Evolutionary conservation across 2,797 vertebrate genomes (phyloP).

Genomic region (Enteromius radiatus): DNA sequence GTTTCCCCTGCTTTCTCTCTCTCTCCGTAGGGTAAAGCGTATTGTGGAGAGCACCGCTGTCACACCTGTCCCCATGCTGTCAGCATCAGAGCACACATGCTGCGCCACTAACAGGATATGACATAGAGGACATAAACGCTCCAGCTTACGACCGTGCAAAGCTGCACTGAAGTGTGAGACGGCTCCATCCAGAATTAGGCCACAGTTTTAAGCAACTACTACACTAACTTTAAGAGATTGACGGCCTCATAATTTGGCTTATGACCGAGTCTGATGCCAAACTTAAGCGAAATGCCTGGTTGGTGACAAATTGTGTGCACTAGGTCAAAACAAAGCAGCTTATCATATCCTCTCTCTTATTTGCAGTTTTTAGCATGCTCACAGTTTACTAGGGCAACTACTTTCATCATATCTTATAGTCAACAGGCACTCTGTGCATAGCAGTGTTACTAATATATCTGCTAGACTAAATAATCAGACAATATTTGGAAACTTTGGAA

Average conservation of each 20-base stretch:
- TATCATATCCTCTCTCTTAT: neutral
- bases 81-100: constrained; percentile 32
- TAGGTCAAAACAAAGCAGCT: neutral
- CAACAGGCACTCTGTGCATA: neutral
- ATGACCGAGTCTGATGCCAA: neutral
- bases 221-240: constrained; percentile 4
- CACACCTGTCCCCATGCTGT: constrained; percentile 38
- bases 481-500: neutral
- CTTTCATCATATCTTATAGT: neutral
- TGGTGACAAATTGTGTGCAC: neutral
- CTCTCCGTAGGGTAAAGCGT: constrained; percentile 4
- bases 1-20: neutral
- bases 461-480: neutral
- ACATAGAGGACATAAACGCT: constrained; percentile 32
- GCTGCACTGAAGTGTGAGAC: neutral
- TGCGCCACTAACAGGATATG: constrained; percentile 36
- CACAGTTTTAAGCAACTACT: neutral
- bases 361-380: neutral
- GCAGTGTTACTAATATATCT: neutral
- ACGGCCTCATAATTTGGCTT: neutral
- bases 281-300: neutral
- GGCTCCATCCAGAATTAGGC: neutral
- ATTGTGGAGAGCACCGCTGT: constrained; percentile 6
- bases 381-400: neutral
- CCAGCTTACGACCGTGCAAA: neutral